Base-by-base conservation (phyloP, 2,888 invertebrate species). In the Acrobasis consociella region DNA sequence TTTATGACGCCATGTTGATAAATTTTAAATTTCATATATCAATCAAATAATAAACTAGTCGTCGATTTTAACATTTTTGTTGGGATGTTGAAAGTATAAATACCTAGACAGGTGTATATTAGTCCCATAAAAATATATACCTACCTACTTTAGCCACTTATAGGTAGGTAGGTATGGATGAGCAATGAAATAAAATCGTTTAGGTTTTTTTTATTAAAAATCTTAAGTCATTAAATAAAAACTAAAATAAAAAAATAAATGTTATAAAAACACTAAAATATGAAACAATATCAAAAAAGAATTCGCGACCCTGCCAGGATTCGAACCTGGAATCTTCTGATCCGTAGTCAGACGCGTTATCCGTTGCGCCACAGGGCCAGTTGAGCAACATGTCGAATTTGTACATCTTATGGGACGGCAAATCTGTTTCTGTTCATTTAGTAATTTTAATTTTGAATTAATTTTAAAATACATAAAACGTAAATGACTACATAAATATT, bases 281-380 rank as follows among this genome's bases (percentile, higher is more conserved):
- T 60, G 3, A 46, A 63, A 69, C 69, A 66, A 50, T 7, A 0
- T n/a, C n/a, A n/a, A n/a, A n/a, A n/a, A 0, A 1, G 37, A 16
- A 9, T 0, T 16, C 1, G 73, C 93, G 93, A 93, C 93, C 93
- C 89, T 93, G 93, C 93, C 93, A 94, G 93, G 93, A 94, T 93
- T 94, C 93, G 93, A 94, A 93, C 91, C 93, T 94, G 94, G 93
- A 94, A 94, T 93, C 93, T 93, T 93, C 93, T 94, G 94, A 94
- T 94, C 94, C 94, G 94, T 94, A 94, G 94, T 94, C 94, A 94
- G 94, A 94, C 94, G 94, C 94, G 94, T 94, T 94, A 94, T 94
- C 93, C 94, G 84, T 94, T 94, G 94, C 93, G 94, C 93, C 94
- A 94, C 94, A 94, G 90, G 93, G 93, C 93, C 93, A 11, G 74